A percentile compares a stretch with the other conserved stretches of the same genome.
These are phyloP conservation scores for Phoenicopterus ruber DNA, from an alignment of 2,113 vertebrate genomes.

Conservation along the genomic window DNA sequence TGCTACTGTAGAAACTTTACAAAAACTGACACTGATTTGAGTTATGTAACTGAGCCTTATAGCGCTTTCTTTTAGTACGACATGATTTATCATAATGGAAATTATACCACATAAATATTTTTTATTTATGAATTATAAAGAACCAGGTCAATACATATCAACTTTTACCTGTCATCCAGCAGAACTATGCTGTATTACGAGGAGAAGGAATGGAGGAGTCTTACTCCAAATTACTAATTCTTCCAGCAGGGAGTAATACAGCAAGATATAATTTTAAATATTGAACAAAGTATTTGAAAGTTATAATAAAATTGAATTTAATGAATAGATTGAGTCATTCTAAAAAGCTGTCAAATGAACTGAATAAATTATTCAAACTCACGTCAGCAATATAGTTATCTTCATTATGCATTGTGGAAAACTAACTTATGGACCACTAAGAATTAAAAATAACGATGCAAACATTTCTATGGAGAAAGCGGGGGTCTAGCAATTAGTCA, in stretches of 20 bases:
- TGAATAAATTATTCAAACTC: conserved; percentile 19
- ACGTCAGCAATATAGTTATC: not conserved
- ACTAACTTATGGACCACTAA: not conserved
- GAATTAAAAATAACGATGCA: not conserved
- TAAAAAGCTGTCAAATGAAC: not conserved
- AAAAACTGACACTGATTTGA: not conserved
- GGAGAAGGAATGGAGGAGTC: not conserved
- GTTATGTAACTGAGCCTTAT: not conserved
- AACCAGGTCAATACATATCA: not conserved
- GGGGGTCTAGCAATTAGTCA: not conserved
- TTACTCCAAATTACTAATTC: not conserved
- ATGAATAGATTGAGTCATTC: conserved; percentile 41
- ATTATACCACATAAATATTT: not conserved
- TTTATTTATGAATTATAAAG: not conserved
- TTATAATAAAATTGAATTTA: conserved; percentile 18
- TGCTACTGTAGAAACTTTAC: not conserved
- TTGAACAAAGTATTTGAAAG: conserved; percentile 33
- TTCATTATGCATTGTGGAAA: not conserved
- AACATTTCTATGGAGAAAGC: not conserved
- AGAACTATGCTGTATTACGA: not conserved
- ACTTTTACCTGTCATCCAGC: not conserved
- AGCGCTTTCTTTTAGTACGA: not conserved
- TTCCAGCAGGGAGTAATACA: not conserved
- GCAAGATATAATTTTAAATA: conserved; percentile 36
- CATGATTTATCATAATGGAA: not conserved